phyloP scores from a whole-genome alignment of 2,797 vertebrate genomes.

The Channa striata region DNA sequence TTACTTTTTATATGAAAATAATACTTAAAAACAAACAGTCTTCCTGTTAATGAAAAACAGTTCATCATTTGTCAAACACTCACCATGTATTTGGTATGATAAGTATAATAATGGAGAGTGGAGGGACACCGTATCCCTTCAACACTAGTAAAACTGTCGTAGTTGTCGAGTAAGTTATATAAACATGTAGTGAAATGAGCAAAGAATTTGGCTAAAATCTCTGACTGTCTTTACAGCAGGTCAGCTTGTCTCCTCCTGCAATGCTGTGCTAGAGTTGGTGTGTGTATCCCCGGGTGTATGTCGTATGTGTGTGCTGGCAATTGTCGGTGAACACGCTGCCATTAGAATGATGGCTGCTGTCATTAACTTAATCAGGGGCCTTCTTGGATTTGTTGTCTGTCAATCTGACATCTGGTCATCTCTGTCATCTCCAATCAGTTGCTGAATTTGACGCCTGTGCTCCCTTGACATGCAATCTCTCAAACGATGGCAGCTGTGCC shows the following conservation, averaged over 20 bases:
- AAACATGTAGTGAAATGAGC: no score
- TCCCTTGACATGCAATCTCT: slow-evolving; percentile 47
- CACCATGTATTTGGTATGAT: no score
- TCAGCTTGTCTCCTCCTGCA: slow-evolving; percentile 41
- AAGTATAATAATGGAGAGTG: no score
- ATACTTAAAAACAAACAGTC: no score
- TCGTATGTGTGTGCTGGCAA: slow-evolving; percentile 10
- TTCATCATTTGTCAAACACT: no score
- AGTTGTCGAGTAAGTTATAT: no score
- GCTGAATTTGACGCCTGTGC: slow-evolving; percentile 5
- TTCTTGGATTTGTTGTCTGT: slow-evolving; percentile 51
- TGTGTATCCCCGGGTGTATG: slow-evolving; percentile 9
- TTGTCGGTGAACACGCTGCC: slow-evolving; percentile 45
- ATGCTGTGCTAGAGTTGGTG: slow-evolving; percentile 25
- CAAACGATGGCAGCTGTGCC: slow-evolving; percentile 34
- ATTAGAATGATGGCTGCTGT: slow-evolving; percentile 66
- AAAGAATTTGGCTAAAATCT: not conserved
- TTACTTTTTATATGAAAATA: no score
- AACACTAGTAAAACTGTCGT: no score
- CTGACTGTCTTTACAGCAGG: slow-evolving; percentile 27
- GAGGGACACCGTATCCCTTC: no score
- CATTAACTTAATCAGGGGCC: slow-evolving; percentile 69
- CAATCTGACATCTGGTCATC: slow-evolving; percentile 52
- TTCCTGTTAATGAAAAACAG: no score
- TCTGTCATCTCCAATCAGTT: slow-evolving; percentile 49